These are phyloP conservation scores for Perdita meconis DNA, from an alignment of 2,888 invertebrate genomes.

Conservation along the genomic window DNA sequence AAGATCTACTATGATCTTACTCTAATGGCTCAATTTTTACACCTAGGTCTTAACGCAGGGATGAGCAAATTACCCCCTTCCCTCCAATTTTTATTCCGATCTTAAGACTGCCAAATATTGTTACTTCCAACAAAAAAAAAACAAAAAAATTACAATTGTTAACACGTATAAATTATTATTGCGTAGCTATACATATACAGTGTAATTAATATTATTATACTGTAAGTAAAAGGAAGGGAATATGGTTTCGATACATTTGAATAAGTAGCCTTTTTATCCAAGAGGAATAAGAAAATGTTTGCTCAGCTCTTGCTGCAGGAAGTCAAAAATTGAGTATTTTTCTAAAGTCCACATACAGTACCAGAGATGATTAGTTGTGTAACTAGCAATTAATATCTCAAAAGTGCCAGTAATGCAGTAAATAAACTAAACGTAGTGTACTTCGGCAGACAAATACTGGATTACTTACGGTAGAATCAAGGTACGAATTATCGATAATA, in stretches of 20 bases:
- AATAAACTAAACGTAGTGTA: slow-evolving; percentile 62
- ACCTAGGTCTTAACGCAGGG: slow-evolving; percentile 49
- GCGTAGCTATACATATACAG: background rate
- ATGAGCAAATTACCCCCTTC: slow-evolving; percentile 44
- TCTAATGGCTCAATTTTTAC: slow-evolving; percentile 58
- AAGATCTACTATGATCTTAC: slow-evolving; percentile 21
- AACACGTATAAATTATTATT: background rate
- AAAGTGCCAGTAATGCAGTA: slow-evolving; percentile 70
- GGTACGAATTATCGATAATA: slow-evolving; percentile 55
- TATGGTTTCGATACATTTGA: background rate
- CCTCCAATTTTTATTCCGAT: background rate
- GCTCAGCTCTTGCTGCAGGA: slow-evolving; percentile 46
- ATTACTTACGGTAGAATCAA: slow-evolving; percentile 60
- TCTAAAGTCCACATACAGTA: slow-evolving; percentile 62
- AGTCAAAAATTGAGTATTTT: slow-evolving; percentile 73
- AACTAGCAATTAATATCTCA: slow-evolving; percentile 67
- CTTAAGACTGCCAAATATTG: slow-evolving; percentile 37
- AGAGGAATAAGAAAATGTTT: slow-evolving; percentile 15
- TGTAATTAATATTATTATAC: slow-evolving; percentile 3
- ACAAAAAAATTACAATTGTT: background rate
- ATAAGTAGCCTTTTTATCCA: background rate
- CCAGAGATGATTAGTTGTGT: slow-evolving; percentile 49
- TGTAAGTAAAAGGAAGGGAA: too few species aligned
- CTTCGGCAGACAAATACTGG: slow-evolving; percentile 60
- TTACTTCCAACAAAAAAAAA: slow-evolving; percentile 12